Evolutionary conservation across 2,797 vertebrate species (phyloP), one percentile per base, ranked within the genome.

Genomic region (Gymnoscopelus microlampas): DNA sequence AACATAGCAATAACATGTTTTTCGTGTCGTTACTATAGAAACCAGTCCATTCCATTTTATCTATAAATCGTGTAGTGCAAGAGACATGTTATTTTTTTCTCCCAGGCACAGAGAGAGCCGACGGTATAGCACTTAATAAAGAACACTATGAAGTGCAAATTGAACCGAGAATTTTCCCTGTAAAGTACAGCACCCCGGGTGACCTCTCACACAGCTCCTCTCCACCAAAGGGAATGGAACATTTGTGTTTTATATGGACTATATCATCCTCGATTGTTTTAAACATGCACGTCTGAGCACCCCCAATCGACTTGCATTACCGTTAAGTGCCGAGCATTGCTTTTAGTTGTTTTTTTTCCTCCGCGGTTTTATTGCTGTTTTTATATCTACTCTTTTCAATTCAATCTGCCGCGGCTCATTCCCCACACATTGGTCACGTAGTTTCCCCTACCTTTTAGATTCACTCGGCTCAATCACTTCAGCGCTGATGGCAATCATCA

Each of bases 401-500:
- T 85, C 83, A 83, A 85, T 87, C 71, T 86, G 67, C 80, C 80
- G 19, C 53, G 75, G 66, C 79, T 90, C 85, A 86, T 90, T 91
- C 79, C 75, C 86, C 71, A 67, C 78, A 74, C 78, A 84, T 77
- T 74, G 74, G 63, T 73, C 59, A 61, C 51, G 58, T 51, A 69
- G 66, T 79, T 76, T 77, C 70, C 7, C 79, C 77, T 76, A 85
- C 87, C 85, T 90, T 19, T 19, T 85, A 80, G 77, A 82, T 85
- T 84, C 84, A 80, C 86, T 87, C 86, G 80, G 76, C 73, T 85
- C 90, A 89, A 89, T 90, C 88, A 87, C 86, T 88, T 80, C 71
- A 79, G 64, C 79, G 61, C 73, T 84, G 88, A 88, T 90, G 87
- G 84, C 81, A 89, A 92, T 90, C 89, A 90, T 89, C 84, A 77